Base-by-base conservation (phyloP, 2,888 invertebrate species). In the Cantharis lateralis region DNA sequence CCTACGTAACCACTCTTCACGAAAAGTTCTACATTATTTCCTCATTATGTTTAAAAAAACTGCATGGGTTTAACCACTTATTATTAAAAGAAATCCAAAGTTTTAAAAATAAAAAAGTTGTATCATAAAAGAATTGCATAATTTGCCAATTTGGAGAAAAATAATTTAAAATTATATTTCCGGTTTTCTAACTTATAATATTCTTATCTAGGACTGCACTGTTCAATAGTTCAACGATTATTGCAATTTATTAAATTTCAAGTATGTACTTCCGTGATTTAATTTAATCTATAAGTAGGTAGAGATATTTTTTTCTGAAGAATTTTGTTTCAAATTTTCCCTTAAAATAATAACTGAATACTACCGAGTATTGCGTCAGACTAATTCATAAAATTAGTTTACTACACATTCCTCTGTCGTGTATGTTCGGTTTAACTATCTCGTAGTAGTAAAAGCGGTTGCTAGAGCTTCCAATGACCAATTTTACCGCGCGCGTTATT, bases 401-500 rank as follows among this genome's bases (percentile, higher is more conserved):
- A 74, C 70, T 64, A 64, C 15, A 28, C 66, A 15, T 69, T 16
- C 16, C 15, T 32, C 16, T 1, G 48, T 74, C 74, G 74, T 70
- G 70, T 7, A 74, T 15, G 15, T 70, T 74, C 74, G 74, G n/a
- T 32, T 15, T 10, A 64, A 70, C 64, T 74, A 74, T 26, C 11
- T 32, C 48, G 32, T 63, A n/a, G 28, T 74, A 70, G 70, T 74
- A 74, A 74, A 61, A 70, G 68, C 69, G 15, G 26, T 26, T 32
- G 74, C 48, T 26, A 62, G 62, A 48, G 62, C 70, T 15, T 15
- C 69, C 32, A 62, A 26, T 18, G 18, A 15, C 15, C 70, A 70
- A 74, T 74, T 74, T 74, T 74, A 66, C 70, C 74, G 74, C 74
- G 74, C 74, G 74, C 74, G 74, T 69, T 26, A 70, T 69, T 69